Evolutionary conservation across 2,113 vertebrate species (phyloP), one percentile per base, ranked within the genome.

Genomic region (Sterrhoptilus dennistouni): DNA sequence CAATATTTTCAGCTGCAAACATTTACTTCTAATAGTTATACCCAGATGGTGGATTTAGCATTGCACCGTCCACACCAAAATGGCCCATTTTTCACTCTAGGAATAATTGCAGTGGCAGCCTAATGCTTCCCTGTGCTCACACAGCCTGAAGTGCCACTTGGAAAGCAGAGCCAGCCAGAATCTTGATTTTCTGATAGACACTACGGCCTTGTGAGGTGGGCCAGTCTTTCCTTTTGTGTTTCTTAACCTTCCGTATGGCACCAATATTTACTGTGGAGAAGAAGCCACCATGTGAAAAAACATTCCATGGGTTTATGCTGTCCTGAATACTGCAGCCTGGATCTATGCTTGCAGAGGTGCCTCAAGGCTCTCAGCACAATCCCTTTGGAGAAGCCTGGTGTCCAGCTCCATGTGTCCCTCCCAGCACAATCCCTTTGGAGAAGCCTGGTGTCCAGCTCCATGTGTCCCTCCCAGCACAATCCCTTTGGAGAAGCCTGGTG

Each of bases 291-390:
- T 0, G 6, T 78, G 31, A 47, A 35, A 14, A 49, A n/a, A 31
- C 59, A 38, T 2, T 0, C 27, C 28, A 8, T 28, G 42, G 11
- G 38, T 80, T 69, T 69, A 19, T 12, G 50, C 14, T 61, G 56
- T 22, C 36, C 60, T 60, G 53, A 36, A n/a, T 68, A 53, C 74
- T 84, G 61, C 65, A 71, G 3, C 50, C 17, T 16, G 25, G 23
- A 31, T 7, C 33, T 60, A 0, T 9, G 21, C 13, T 23, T 21
- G 11, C 18, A 36, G 35, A 1, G 2, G 16, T 60, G 31, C 13
- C 61, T 45, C 49, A 8, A 27, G 12, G 40, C 14, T 64, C 36
- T 44, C 57, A n/a, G 14, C 12, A 33, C 8, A 65, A 36, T 28
- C 27, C 28, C 38, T 88, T 5, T 25, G 49, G 56, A 70, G 71